Conservation (phyloP, 2,797 vertebrate genomes). For the Pampus argenteus region DNA sequence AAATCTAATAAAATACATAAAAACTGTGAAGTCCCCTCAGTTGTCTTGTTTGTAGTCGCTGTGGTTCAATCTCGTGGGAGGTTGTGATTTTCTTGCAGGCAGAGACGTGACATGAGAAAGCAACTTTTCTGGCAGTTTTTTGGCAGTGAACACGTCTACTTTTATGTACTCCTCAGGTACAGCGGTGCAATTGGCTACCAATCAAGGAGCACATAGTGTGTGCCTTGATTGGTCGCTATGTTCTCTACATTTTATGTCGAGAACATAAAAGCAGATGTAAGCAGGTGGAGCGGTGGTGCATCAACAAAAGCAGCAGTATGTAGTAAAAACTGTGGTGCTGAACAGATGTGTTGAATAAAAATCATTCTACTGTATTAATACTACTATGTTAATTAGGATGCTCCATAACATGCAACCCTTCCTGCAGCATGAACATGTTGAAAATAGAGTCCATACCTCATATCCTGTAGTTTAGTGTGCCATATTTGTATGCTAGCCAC, state of each 20-base stretch:
- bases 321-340: constrained; percentile 3
- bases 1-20: no score
- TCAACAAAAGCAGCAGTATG: constrained; percentile 32
- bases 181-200: constrained; percentile 23
- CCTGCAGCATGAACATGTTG: neutral
- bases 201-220: constrained; percentile 34
- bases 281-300: constrained; percentile 24
- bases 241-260: no score
- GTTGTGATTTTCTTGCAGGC: no score
- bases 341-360: neutral
- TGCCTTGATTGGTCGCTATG: no score
- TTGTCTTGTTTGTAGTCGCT: constrained; percentile 36
- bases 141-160: neutral
- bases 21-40: constrained; percentile 27
- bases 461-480: constrained; percentile 14
- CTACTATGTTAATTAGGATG: no score
- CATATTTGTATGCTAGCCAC: constrained; percentile 7
- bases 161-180: constrained; percentile 33
- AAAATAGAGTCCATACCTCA: neutral
- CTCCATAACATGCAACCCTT: neutral
- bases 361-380: no score
- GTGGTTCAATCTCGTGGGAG: no score
- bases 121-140: constrained; percentile 23
- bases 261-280: constrained; percentile 36
- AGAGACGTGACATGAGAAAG: constrained; percentile 11